Evolutionary conservation across 35 echinoderm and acorn worm species (phyloP), one percentile per base, ranked within the genome.

Genomic region (Heliocidaris tuberculata): DNA sequence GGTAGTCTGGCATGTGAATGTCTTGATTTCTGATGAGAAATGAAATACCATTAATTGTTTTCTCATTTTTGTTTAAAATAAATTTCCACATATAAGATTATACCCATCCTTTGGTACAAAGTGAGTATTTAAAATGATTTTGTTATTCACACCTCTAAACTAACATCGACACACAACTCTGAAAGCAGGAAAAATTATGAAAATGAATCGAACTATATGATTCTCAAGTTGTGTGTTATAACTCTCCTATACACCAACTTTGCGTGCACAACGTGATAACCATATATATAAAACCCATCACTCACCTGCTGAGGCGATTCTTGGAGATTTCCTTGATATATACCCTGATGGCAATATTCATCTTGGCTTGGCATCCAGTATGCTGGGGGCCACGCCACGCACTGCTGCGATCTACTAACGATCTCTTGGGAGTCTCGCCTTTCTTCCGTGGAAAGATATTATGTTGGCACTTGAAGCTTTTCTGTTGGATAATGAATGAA

Each of bases 331-430:
- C 91, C 48, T 49, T 52, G 50, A 93, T 27, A 48, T 93, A 48
- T 0, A 93, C 91, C 48, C 50, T 93, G 50, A 93, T 59, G 91
- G 91, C 91, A 19, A 93, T 48, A 13, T 93, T 93, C 49, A 93
- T 13, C n/a, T 93, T 93, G 0, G 91, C 91, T 31, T 32, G 91
- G 50, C 91, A 93, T 48, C 91, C 91, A 15, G 91, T 93, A 13
- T 93, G 91, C n/a, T 93, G 91, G 50, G n/a, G 31, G 6, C 91
- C 91, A 4, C 91, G 31, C 91, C 91, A 93, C 0, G 48, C 29
- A 49, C 47, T 31, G 91, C 91, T 93, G 3, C 50, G 50, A 11
- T 93, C 91, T 0, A 24, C 27, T 19, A 78, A 0, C 3, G 29
- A 12, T n/a, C 50, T 32, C 27, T 59, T 93, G 6, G 47, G 47